Evolutionary conservation across 2,113 vertebrate species (phyloP).

Genomic region (Lycocorax pyrrhopterus): DNA sequence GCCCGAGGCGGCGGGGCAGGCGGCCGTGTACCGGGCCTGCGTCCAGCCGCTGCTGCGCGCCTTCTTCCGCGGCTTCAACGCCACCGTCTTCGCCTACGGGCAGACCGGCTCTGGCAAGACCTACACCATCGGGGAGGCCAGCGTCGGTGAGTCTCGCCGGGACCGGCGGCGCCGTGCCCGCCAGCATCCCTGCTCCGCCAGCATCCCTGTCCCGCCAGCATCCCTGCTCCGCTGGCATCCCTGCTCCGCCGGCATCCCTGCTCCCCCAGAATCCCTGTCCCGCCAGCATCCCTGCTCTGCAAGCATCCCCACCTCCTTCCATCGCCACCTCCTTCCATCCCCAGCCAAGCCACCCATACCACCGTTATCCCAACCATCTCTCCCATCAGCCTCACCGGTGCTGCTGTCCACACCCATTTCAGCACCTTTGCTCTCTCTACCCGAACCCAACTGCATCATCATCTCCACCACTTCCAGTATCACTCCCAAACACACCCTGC

Average conservation of each 20-base stretch:
- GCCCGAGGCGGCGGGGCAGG: slow-evolving; percentile 82
- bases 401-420: not conserved
- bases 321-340: not conserved
- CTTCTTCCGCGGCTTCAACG: slow-evolving; percentile 93
- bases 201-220: too few relatives aligned
- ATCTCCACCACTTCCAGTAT: not conserved
- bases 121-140: slow-evolving; percentile 91
- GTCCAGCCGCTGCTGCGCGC: slow-evolving; percentile 89
- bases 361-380: not conserved
- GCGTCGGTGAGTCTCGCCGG: slow-evolving; percentile 82
- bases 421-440: not conserved
- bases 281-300: accelerated
- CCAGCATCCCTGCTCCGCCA: too few relatives aligned
- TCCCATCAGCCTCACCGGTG: not conserved
- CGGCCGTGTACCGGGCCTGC: slow-evolving; percentile 81
- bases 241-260: not conserved
- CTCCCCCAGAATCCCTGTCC: accelerated
- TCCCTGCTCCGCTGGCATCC: not conserved
- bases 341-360: not conserved
- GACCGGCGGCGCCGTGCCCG: not conserved
- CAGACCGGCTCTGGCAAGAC: slow-evolving; percentile 96
- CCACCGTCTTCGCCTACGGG: slow-evolving; percentile 92
- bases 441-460: too few relatives aligned
- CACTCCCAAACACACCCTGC: too few relatives aligned
- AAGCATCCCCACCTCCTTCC: not conserved